Evolutionary conservation across 2,797 vertebrate genomes (phyloP).

Genomic region (Taenioides sp.): DNA sequence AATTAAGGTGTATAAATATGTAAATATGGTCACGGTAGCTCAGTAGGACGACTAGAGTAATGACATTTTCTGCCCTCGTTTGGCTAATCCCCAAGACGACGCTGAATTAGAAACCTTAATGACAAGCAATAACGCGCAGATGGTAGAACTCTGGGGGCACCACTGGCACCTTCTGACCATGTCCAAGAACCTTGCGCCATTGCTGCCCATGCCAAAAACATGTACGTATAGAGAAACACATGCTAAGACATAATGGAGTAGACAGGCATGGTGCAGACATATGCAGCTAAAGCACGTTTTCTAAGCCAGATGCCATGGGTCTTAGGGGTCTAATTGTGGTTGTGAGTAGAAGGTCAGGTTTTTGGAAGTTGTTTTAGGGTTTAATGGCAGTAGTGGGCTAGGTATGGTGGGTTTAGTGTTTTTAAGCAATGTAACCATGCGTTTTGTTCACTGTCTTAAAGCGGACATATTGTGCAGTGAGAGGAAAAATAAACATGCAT

Average conservation of each 20-base stretch:
- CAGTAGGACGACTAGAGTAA: constrained; percentile 71
- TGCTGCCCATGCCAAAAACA: constrained; percentile 60
- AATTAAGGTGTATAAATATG: constrained; percentile 84
- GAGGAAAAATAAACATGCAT: too few species aligned
- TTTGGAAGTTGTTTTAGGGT: background rate
- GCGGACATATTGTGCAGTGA: too few species aligned
- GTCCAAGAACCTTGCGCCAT: constrained; percentile 65
- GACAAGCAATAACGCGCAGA: constrained; percentile 82
- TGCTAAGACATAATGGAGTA: constrained; percentile 37
- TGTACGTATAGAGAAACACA: constrained; percentile 34
- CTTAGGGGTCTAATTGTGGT: constrained; percentile 75
- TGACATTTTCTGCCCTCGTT: constrained; percentile 81
- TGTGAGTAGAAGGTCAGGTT: constrained; percentile 66
- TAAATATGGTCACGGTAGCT: constrained; percentile 80
- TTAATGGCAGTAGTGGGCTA: background rate
- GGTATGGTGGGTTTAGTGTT: background rate
- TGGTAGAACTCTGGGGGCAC: constrained; percentile 80
- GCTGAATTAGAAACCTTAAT: constrained; percentile 85
- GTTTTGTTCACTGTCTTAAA: too few species aligned
- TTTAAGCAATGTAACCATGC: background rate
- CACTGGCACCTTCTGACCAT: constrained; percentile 68
- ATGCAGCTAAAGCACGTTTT: constrained; percentile 36
- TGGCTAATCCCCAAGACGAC: constrained; percentile 81
- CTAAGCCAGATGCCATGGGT: constrained; percentile 73
- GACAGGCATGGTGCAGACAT: constrained; percentile 37